phyloP scores from a whole-genome alignment of 2,797 vertebrate genomes.

The Chiroxiphia lanceolata region DNA sequence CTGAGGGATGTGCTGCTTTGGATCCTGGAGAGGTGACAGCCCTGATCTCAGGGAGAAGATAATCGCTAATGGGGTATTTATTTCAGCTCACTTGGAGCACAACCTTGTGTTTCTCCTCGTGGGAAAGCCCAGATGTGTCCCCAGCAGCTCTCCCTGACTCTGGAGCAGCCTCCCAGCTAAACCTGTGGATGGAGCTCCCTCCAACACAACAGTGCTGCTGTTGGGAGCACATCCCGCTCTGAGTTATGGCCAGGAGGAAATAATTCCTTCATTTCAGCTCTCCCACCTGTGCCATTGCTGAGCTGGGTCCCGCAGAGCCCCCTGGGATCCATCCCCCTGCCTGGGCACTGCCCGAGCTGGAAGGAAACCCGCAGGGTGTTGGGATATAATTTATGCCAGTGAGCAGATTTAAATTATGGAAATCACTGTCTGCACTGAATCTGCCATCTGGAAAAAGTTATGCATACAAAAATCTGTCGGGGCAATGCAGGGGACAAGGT shows the following conservation, averaged over 20 bases:
- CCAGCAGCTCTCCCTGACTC: not conserved
- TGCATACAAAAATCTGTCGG: not conserved
- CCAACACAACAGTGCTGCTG: not conserved
- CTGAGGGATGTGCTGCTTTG: not conserved
- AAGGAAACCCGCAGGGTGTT: not conserved
- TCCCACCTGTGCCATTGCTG: not conserved
- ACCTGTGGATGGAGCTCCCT: not conserved
- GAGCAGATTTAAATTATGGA: conserved; percentile 63
- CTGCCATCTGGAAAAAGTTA: conserved; percentile 60
- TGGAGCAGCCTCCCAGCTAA: not conserved
- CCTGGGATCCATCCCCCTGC: not conserved
- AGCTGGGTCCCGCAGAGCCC: not conserved
- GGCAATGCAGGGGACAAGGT: not conserved
- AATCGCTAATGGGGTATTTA: not conserved
- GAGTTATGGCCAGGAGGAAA: not conserved
- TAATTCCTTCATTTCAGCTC: not conserved
- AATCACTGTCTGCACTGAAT: conserved; percentile 49
- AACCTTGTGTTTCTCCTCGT: not conserved
- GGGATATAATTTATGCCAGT: conserved; percentile 35
- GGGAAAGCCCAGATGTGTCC: not conserved
- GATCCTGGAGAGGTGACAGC: not conserved
- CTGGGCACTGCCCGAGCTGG: not conserved
- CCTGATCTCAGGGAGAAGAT: not conserved
- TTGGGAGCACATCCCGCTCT: not conserved
- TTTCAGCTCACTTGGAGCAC: not conserved